Base-by-base conservation (phyloP, 2,113 vertebrate genomes). In the Barnardius zonarius region DNA sequence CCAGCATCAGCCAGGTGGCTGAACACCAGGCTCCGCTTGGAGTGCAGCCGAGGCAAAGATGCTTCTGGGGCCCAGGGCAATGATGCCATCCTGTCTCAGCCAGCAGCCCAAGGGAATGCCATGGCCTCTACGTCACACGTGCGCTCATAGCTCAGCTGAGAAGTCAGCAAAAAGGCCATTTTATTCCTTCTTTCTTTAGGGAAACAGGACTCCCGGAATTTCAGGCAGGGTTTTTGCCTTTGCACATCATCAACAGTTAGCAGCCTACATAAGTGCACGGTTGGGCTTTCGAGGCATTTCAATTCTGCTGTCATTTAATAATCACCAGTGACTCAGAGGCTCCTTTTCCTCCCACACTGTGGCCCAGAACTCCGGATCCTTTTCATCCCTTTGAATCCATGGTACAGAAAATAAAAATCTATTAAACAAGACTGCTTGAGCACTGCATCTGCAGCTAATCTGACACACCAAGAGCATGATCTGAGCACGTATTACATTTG, bases 291-390 rank as follows among this genome's bases (percentile, higher is more conserved):
- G 27, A 93, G 74, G 70, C 74, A 85, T 90, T 92, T 86, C 54
- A 86, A 52, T 92, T 76, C 86, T 62, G 49, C 54, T 87, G 90
- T 66, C 76, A 75, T 84, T 88, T 84, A 83, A 92, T 73, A 84
- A 92, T 52, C 44, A 67, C 48, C 74, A 73, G 55, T 94, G 90
- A 96, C 86, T 95, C 92, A 94, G 85, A 83, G 27, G 19, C 70
- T 69, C 55, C 86, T 72, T 84, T 78, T 72, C 76, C 70, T 91
- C 92, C 83, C 92, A 94, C 95, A 51, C 3, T 59, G 74, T 46
- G 74, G 83, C 78, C 92, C 81, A 69, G 83, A 54, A 67, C 70
- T 79, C 81, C 1, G 2, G 31, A 81, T 91, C 88, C 87, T 92
- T 70, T 64, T 52, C 55, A 88, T 64, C 66, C 37, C 18, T 86